Percentiles rank a stretch among this genome's conserved stretches.
Conservation (phyloP, 2,888 invertebrate species). For the Aleiodes alternator region DNA sequence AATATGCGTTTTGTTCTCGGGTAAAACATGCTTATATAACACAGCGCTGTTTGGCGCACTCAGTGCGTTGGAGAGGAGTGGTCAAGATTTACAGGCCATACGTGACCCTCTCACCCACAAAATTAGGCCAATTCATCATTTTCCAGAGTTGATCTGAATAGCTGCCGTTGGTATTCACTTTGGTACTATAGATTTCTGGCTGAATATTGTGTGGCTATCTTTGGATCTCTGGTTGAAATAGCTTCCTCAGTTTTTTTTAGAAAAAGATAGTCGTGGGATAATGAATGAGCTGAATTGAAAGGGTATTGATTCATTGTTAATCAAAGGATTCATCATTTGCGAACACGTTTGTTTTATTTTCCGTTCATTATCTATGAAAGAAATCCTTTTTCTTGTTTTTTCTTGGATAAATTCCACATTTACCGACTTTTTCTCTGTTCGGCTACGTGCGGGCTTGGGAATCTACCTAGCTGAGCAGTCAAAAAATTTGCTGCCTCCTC, state of each 20-base stretch:
- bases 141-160: constrained; percentile 53
- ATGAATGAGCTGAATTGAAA: constrained; percentile 26
- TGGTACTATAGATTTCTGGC: neutral
- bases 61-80: constrained; percentile 28
- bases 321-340: too few species aligned
- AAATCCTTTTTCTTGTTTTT: too few species aligned
- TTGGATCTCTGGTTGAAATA: neutral
- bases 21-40: constrained; percentile 8
- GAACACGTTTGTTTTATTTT: too few species aligned
- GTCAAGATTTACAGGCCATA: constrained; percentile 68
- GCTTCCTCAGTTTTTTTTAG: neutral
- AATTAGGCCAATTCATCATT: constrained; percentile 72
- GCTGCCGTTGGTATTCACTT: constrained; percentile 35
- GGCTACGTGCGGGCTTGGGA: too few species aligned
- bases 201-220: constrained; percentile 12
- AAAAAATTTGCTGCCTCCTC: too few species aligned
- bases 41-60: constrained; percentile 23
- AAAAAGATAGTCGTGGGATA: constrained; percentile 25
- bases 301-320: too few species aligned
- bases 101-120: constrained; percentile 69
- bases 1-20: constrained; percentile 9
- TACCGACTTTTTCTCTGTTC: too few species aligned
- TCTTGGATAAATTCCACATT: too few species aligned
- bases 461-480: too few species aligned
- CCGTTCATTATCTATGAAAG: too few species aligned